Percentiles rank a stretch among this genome's conserved stretches.
Evolutionary conservation across 30 jellyfish, hydroid and myxozoan genomes (phyloP).

Genomic region (Rhopilema esculentum): DNA sequence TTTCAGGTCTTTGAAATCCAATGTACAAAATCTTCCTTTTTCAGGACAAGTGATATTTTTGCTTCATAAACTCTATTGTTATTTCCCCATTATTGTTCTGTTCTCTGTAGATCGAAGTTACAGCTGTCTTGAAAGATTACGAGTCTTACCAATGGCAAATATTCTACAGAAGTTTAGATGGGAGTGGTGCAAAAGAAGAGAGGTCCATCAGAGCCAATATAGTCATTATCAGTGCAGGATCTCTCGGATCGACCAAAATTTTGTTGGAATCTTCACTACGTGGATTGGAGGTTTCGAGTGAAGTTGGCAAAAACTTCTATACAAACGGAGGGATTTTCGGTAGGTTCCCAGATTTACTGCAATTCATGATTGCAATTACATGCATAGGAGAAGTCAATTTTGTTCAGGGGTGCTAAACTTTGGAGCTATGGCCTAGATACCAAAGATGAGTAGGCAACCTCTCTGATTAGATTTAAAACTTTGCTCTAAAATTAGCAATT

Average conservation of each 20-base stretch:
- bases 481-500: no score
- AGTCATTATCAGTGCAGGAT: slow-evolving; percentile 93
- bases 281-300: slow-evolving; percentile 95
- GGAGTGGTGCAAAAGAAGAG: slow-evolving; percentile 56
- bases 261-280: slow-evolving; percentile 76
- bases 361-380: no score
- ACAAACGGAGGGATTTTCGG: slow-evolving; percentile 98
- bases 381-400: no score
- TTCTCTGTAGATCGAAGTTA: slow-evolving; percentile 80
- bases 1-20: no score
- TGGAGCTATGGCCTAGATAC: no score
- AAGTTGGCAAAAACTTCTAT: slow-evolving; percentile 82
- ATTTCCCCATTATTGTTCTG: not conserved
- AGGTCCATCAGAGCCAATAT: slow-evolving; percentile 81
- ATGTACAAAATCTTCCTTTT: no score
- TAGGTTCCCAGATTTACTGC: no score
- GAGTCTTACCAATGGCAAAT: slow-evolving; percentile 93
- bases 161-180: slow-evolving; percentile 76
- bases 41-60: no score
- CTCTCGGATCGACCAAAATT: slow-evolving; percentile 93
- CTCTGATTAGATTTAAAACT: no score
- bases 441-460: no score
- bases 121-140: slow-evolving; percentile 82
- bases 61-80: no score
- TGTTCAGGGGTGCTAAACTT: no score